Evolutionary conservation across 1,140 invertebrate species (phyloP).

Genomic region (Solen grandis): DNA sequence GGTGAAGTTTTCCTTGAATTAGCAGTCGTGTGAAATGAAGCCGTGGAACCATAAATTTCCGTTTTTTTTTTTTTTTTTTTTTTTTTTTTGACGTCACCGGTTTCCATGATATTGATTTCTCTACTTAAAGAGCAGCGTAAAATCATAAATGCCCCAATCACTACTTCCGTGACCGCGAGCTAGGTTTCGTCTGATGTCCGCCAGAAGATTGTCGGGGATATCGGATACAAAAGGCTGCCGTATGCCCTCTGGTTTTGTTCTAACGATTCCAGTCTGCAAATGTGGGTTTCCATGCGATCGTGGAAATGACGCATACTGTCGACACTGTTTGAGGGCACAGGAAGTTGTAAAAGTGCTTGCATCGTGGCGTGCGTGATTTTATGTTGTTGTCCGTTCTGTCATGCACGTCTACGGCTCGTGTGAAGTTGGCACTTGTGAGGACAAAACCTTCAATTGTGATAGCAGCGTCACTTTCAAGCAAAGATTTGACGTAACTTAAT

Average conservation of each 20-base stretch:
- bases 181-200: too few relatives aligned
- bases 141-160: background rate
- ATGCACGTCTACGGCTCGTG: slow-evolving; percentile 3
- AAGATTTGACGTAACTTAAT: slow-evolving; percentile 35
- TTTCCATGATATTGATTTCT: background rate
- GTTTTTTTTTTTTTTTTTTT: too few relatives aligned
- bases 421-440: slow-evolving; percentile 40
- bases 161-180: background rate
- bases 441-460: slow-evolving; percentile 25
- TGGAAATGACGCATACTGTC: too few relatives aligned
- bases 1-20: slow-evolving; percentile 17
- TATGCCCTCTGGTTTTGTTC: background rate
- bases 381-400: slow-evolving; percentile 37
- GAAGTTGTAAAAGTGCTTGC: slow-evolving; percentile 24
- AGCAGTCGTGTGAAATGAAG: background rate
- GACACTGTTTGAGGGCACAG: too few relatives aligned
- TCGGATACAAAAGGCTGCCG: background rate
- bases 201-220: too few relatives aligned
- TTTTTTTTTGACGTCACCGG: background rate
- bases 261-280: background rate
- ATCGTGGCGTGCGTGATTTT: slow-evolving; percentile 39
- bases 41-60: too few relatives aligned
- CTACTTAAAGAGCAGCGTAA: background rate
- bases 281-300: too few relatives aligned
- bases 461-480: slow-evolving; percentile 5